Evolutionary conservation across 2,797 vertebrate species (phyloP), one percentile per base, ranked within the genome.

Genomic region (Pantherophis alleghaniensis): DNA sequence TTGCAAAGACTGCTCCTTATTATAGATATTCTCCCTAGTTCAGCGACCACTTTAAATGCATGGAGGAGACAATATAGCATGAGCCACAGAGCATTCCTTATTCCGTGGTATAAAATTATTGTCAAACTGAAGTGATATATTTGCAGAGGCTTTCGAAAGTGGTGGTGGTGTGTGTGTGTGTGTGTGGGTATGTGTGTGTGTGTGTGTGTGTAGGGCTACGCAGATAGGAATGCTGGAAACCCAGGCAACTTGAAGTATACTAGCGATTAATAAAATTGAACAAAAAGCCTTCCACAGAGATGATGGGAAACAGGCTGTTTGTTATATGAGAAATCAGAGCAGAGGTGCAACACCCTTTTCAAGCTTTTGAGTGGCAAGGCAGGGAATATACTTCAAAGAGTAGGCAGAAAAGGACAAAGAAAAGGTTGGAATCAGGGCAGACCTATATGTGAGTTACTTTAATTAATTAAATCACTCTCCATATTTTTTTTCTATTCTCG

Each of bases 1-100:
- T 47, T 61, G 88, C 12, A 53, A 92, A 95, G 60, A 86, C 74
- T 28, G 88, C 63, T 47, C 89, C 22, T 92, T 88, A 90, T 32
- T 7, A 87, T 13, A 53, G 92, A 90, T 83, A 94, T 61, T 60
- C 24, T 26, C 7, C 88, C 90, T 55, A 74, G 87, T 56, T 92
- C 91, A 66, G 0, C 56, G 90, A 86, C 22, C 26, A 22, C 26
- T 56, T 92, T 16, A 87, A 53, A 55, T 90, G 89, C 13, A 22
- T 16, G 16, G 0, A 3, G 66, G 0, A 16, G 90, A 56, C 51
- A 89, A 47, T 22, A 51, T 32, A 14, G 37, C 18, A 83, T 5
- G 66, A 92, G 32, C 88, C 5, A 0, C 0, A 18, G 22, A 89
- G 53, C 26, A 79, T 26, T 1, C 86, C 32, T 86, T 47, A 12